A percentile compares a stretch with the other conserved stretches of the same genome.
Conservation (phyloP, 2,888 invertebrate genomes). For the Drosophila phalerata region DNA sequence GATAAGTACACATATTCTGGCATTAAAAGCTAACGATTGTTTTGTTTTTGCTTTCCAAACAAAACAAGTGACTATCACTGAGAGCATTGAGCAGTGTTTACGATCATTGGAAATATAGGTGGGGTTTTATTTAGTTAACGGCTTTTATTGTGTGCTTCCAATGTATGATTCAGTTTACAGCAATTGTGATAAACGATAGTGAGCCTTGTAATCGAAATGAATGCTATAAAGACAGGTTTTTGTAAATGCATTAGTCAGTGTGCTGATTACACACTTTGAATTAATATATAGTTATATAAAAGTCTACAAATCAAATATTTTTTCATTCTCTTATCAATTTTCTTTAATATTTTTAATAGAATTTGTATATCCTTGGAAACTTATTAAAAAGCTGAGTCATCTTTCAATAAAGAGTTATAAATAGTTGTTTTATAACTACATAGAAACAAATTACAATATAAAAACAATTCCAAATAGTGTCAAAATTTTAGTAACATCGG, state of each 20-base stretch:
- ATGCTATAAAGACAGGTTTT: constrained; percentile 10
- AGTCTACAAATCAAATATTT: background rate
- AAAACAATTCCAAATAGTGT: no score
- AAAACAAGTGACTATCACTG: constrained; percentile 45
- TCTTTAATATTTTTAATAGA: background rate
- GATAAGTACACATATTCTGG: constrained; percentile 63
- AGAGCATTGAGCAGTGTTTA: constrained; percentile 1
- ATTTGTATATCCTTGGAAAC: background rate
- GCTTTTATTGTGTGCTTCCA: constrained; percentile 13
- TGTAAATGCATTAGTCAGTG: constrained; percentile 36
- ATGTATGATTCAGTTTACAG: constrained; percentile 69
- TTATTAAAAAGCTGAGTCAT: background rate
- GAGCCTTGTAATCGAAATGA: constrained; percentile 32
- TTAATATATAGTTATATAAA: constrained; percentile 8
- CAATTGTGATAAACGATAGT: constrained; percentile 16
- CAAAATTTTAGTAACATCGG: no score
- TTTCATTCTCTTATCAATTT: background rate
- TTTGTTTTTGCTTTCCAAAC: constrained; percentile 58
- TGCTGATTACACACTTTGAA: constrained; percentile 23
- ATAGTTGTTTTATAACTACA: no score
- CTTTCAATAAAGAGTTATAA: no score
- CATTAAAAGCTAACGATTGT: constrained; percentile 62
- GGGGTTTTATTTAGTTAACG: constrained; percentile 2
- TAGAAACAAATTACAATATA: no score
- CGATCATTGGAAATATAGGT: constrained; percentile 2